phyloP scores from a whole-genome alignment of 2,888 invertebrate genomes.

The Coleophora deauratella region DNA sequence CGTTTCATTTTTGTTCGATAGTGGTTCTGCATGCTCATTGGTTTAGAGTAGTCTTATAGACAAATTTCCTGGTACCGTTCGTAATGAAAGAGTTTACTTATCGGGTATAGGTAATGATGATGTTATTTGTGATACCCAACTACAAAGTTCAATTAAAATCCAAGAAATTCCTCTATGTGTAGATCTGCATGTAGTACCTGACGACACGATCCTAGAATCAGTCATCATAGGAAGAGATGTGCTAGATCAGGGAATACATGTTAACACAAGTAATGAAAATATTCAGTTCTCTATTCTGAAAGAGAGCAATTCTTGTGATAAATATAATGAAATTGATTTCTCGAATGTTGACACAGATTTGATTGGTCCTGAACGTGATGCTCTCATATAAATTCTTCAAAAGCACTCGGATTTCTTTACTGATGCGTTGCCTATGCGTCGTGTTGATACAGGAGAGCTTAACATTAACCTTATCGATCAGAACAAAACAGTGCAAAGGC shows the following conservation, averaged over 20 bases:
- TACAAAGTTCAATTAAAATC: not conserved
- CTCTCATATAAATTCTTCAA: conserved; percentile 1
- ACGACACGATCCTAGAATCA: no score
- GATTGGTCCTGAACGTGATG: not conserved
- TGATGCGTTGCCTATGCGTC: conserved; percentile 5
- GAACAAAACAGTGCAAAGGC: conserved; percentile 11
- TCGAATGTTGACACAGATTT: conserved; percentile 1
- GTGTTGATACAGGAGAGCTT: conserved; percentile 11
- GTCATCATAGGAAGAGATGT: no score
- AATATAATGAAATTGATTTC: not conserved
- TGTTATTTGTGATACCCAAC: not conserved
- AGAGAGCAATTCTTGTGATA: no score
- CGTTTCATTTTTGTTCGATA: conserved; percentile 8
- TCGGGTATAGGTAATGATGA: conserved; percentile 4
- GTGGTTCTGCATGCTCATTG: conserved; percentile 10
- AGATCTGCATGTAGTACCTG: no score
- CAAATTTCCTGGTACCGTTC: conserved; percentile 4
- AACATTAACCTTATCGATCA: conserved; percentile 6
- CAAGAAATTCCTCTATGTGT: not conserved
- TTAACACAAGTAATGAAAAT: no score
- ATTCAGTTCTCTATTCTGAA: no score
- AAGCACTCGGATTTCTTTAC: conserved; percentile 9
- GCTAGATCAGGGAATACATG: no score
- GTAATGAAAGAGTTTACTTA: conserved; percentile 2
- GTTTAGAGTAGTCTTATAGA: conserved; percentile 1